These are phyloP conservation scores for Corythoichthys haematopterus DNA, from an alignment of 2,113 vertebrate species.

Conservation along the genomic window DNA sequence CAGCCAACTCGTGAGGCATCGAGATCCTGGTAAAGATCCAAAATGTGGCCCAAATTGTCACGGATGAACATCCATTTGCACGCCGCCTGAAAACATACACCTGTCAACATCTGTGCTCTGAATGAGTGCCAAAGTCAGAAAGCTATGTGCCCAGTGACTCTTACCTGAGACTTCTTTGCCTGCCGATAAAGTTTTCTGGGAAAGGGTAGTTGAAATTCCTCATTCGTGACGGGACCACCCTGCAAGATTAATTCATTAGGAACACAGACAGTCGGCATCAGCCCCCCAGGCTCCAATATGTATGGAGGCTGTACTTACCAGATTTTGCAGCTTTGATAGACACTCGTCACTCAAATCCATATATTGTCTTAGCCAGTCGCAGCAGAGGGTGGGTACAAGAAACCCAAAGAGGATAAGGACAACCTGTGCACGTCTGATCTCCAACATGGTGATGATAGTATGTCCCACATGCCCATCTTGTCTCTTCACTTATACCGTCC, in stretches of 20 bases:
- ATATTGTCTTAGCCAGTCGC: constrained; percentile 40
- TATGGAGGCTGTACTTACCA: constrained; percentile 36
- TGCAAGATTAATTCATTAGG: neutral
- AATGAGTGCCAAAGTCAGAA: neutral
- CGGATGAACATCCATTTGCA: neutral
- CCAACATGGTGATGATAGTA: constrained; percentile 13
- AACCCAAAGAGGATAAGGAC: constrained; percentile 7
- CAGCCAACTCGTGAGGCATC: neutral
- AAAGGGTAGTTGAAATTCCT: neutral
- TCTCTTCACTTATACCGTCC: constrained; percentile 1
- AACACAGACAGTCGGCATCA: neutral
- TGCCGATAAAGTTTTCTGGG: neutral
- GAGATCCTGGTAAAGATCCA: neutral
- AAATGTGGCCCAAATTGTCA: neutral
- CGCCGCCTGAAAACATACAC: neutral
- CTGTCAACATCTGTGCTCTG: neutral
- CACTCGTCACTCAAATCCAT: constrained; percentile 8
- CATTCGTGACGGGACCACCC: neutral
- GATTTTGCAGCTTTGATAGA: neutral
- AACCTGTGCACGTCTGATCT: neutral
- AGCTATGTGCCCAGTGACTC: neutral
- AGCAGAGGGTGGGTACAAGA: constrained; percentile 19
- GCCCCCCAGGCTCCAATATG: neutral
- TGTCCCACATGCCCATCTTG: constrained; percentile 13
- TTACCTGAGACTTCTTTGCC: neutral